phyloP scores from a whole-genome alignment of 2,797 vertebrate genomes.

The Phrynocephalus guinanensis region DNA sequence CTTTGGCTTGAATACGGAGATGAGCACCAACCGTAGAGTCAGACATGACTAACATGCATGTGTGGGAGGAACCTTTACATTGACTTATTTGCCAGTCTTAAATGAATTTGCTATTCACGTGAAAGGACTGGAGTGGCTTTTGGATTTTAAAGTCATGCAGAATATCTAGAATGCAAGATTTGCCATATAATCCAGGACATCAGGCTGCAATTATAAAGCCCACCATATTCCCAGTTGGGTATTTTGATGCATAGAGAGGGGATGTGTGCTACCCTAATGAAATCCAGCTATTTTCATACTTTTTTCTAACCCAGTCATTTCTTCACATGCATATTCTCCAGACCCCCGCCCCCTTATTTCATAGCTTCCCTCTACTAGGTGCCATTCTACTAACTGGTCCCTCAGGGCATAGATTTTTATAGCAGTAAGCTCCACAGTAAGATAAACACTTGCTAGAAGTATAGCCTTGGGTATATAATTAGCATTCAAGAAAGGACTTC shows the following conservation, averaged over 20 bases:
- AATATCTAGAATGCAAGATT: neutral
- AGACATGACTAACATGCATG: too few species aligned
- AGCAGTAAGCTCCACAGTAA: neutral
- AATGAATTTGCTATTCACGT: neutral
- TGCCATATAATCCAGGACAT: neutral
- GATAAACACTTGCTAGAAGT: neutral
- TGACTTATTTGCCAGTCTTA: neutral
- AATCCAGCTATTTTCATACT: neutral
- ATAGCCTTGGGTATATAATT: neutral
- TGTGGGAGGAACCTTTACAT: too few species aligned
- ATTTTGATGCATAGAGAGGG: neutral
- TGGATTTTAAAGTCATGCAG: neutral
- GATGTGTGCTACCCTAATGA: neutral
- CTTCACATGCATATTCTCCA: neutral
- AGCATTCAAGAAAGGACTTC: neutral
- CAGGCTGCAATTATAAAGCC: too few species aligned
- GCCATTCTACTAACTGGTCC: neutral
- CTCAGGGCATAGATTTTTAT: neutral
- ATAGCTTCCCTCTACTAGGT: too few species aligned
- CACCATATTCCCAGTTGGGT: neutral
- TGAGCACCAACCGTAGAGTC: too few species aligned
- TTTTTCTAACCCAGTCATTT: neutral
- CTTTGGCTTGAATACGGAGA: too few species aligned
- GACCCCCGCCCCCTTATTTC: neutral
- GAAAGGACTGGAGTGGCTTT: neutral